Evolutionary conservation across 2,797 vertebrate species (phyloP).

Genomic region (Poecilia velifera): DNA sequence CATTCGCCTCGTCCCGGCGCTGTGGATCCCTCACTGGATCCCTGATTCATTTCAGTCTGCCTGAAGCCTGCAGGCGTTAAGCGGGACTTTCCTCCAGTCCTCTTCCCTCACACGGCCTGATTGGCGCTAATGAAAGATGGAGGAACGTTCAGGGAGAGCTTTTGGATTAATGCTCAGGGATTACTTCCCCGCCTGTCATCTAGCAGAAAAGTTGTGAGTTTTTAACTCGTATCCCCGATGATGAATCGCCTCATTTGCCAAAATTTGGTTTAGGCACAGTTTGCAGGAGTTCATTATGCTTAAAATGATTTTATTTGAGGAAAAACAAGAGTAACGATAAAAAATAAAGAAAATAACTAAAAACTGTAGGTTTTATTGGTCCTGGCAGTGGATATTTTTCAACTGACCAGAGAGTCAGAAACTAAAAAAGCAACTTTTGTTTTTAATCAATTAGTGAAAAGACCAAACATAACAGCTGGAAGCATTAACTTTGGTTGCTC

Average conservation of each 20-base stretch:
- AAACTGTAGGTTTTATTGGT: neutral
- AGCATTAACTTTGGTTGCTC: neutral
- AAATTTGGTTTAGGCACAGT: neutral
- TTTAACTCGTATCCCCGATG: neutral
- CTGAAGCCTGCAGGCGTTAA: neutral
- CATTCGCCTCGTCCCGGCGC: neutral
- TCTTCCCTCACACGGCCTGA: neutral
- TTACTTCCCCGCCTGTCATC: neutral
- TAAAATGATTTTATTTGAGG: neutral
- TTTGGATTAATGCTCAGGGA: neutral
- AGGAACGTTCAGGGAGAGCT: neutral
- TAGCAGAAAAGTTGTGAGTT: neutral
- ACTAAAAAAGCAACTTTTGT: neutral
- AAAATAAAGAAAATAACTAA: neutral
- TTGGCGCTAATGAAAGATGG: neutral
- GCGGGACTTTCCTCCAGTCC: neutral
- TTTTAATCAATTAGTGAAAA: neutral
- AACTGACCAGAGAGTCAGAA: neutral
- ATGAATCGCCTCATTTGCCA: neutral
- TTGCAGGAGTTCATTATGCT: neutral
- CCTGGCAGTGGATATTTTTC: neutral
- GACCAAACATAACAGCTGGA: too few species aligned
- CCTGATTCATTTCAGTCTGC: neutral
- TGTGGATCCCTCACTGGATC: neutral
- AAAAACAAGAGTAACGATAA: neutral